Evolutionary conservation across 2,113 vertebrate species (phyloP).

Genomic region (Acanthisitta chloris): DNA sequence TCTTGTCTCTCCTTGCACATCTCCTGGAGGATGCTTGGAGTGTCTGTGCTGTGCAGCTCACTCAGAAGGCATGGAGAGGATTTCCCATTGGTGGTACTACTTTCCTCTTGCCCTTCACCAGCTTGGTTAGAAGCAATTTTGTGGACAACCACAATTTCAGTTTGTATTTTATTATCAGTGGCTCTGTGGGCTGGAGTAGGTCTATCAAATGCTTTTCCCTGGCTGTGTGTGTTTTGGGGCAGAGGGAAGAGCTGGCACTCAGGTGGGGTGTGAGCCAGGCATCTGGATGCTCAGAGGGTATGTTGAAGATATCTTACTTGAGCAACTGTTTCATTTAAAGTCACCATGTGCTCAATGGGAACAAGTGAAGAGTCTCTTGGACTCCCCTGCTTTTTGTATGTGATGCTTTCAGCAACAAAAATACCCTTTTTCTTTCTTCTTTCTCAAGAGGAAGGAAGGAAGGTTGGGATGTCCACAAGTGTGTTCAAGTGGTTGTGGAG

Average conservation of each 20-base stretch:
- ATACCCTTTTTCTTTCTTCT: background rate
- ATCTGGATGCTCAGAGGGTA: accelerated
- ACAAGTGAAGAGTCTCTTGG: background rate
- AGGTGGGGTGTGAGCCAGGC: background rate
- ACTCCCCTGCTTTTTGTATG: background rate
- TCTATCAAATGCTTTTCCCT: background rate
- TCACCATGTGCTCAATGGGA: accelerated
- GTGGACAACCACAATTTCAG: background rate
- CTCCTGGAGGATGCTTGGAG: background rate
- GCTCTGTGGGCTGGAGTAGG: background rate
- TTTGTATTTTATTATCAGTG: background rate
- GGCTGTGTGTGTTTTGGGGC: background rate
- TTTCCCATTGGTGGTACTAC: background rate
- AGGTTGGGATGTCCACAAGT: background rate
- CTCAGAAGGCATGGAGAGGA: accelerated
- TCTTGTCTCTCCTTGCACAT: background rate
- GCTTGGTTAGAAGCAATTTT: background rate
- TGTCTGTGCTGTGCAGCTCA: background rate
- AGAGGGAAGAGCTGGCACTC: background rate
- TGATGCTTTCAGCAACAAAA: background rate
- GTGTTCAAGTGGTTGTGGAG: background rate
- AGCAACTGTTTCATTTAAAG: background rate
- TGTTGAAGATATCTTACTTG: background rate
- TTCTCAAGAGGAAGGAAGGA: background rate
- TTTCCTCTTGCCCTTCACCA: background rate